Conservation (phyloP, 2,797 vertebrate genomes). For the Chromobotia macracanthus region DNA sequence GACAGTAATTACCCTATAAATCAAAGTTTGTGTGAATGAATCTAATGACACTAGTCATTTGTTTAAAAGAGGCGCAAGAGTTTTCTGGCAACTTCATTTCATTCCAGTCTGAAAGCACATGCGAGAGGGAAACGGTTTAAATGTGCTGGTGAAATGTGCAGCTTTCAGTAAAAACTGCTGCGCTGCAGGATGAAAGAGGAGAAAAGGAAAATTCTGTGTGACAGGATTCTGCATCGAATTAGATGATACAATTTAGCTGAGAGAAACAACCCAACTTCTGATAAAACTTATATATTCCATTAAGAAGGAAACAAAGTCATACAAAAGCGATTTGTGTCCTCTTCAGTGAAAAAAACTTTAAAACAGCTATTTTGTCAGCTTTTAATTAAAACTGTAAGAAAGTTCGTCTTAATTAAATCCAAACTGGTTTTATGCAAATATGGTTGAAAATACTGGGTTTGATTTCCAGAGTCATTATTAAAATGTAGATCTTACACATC, state of each 20-base stretch:
- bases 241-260: background rate
- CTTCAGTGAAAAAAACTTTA: slow-evolving; percentile 50
- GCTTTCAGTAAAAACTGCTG: background rate
- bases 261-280: slow-evolving; percentile 2
- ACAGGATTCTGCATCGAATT: slow-evolving; percentile 13
- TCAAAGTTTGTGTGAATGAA: background rate
- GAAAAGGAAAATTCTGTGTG: background rate
- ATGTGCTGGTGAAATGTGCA: slow-evolving; percentile 1
- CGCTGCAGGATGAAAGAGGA: background rate
- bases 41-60: background rate
- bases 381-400: background rate
- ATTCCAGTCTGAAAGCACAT: background rate
- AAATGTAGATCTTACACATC: slow-evolving; percentile 64
- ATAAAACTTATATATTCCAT: slow-evolving; percentile 4
- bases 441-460: slow-evolving; percentile 47
- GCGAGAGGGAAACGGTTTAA: background rate
- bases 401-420: slow-evolving; percentile 69
- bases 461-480: slow-evolving; percentile 57
- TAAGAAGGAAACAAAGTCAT: no score
- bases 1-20: slow-evolving; percentile 16
- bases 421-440: slow-evolving; percentile 66
- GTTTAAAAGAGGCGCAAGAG: background rate
- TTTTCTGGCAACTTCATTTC: slow-evolving; percentile 2
- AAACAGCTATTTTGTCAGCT: background rate
- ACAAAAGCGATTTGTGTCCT: no score